Evolutionary conservation across 2,797 vertebrate genomes (phyloP), one percentile per base, ranked within the genome.

Genomic region (Mus minutoides): DNA sequence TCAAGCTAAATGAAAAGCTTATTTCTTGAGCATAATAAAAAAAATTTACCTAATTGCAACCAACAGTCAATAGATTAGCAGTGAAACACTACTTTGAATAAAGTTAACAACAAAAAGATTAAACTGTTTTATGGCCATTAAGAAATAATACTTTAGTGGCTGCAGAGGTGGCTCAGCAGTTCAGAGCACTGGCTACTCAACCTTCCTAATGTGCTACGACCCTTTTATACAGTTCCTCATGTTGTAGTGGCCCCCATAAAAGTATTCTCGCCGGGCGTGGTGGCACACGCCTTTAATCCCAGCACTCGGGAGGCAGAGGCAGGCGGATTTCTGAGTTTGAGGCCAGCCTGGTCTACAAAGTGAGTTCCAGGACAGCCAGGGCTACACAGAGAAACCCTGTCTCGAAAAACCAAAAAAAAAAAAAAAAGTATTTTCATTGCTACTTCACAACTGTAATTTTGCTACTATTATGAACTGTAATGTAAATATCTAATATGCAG

Each of bases 11-110:
- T 24, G 49, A 90, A 69, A 71, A 29, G n/a, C 43, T 94, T 46
- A 14, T 91, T 92, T 94, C n/a, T 56, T 84, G 69, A 56, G 26
- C 11, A 3, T 62, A 58, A 80, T 83, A 54, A 78, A 62, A 69
- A 95, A 94, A 77, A 82, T 54, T 84, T 84, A 46, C 82, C 26
- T 64, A 19, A 86, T 95, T 69, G 79, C 86, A 95, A 52, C 69
- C 29, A n/a, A 13, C 8, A 78, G 11, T 54, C 54, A 83, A 19
- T 79, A 40, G 22, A 86, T 89, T 89, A 93, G 40, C 49, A 60
- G 29, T 37, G 52, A 95, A 95, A 83, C 3, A 34, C 69, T 90
- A 34, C 95, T 78, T 88, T 76, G 56, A 95, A 49, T 60, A 86
- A 92, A 93, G 56, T 79, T 62, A 71, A 92, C 46, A 54, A 60